A percentile compares a stretch with the other conserved stretches of the same genome.
Evolutionary conservation across 2,888 invertebrate species (phyloP).

Genomic region (Cryptops parisi): DNA sequence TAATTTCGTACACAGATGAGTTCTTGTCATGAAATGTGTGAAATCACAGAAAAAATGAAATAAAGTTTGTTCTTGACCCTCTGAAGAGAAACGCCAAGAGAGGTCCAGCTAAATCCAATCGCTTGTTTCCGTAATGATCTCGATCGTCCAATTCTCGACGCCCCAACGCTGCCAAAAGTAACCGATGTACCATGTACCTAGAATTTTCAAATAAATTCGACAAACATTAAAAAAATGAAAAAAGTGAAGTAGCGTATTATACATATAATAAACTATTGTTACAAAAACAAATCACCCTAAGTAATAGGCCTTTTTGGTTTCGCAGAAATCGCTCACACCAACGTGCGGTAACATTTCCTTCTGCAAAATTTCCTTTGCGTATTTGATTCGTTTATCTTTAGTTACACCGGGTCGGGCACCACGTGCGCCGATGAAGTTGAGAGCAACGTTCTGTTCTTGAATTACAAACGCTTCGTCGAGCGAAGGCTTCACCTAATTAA

Average conservation of each 20-base stretch:
- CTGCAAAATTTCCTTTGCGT: conserved; percentile 96
- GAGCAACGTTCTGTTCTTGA: conserved; percentile 96
- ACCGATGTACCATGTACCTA: conserved; percentile 94
- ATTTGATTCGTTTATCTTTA: conserved; percentile 97
- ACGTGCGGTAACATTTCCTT: conserved; percentile 99
- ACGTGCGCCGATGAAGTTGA: conserved; percentile 96
- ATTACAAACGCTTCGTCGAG: conserved; percentile 98
- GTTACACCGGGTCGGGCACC: conserved; percentile 97
- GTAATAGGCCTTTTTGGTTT: conserved; percentile 92
- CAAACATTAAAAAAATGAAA: not conserved
- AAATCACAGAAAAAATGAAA: no score
- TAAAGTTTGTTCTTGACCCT: conserved; percentile 49
- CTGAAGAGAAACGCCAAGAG: conserved; percentile 91
- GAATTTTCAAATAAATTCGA: conserved; percentile 4
- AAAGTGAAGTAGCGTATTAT: not conserved
- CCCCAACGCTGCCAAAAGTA: conserved; percentile 73
- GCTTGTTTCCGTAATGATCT: conserved; percentile 99
- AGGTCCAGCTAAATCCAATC: conserved; percentile 94
- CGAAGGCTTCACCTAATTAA: conserved; percentile 67
- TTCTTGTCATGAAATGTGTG: no score
- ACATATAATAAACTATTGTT: not conserved
- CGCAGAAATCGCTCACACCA: conserved; percentile 98
- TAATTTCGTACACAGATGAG: not conserved
- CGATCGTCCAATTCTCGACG: conserved; percentile 96
- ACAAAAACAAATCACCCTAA: not conserved